Percentiles rank a stretch among this genome's conserved stretches.
These are phyloP conservation scores for Cichladusa arquata DNA, from an alignment of 2,113 vertebrate species.

Conservation along the genomic window DNA sequence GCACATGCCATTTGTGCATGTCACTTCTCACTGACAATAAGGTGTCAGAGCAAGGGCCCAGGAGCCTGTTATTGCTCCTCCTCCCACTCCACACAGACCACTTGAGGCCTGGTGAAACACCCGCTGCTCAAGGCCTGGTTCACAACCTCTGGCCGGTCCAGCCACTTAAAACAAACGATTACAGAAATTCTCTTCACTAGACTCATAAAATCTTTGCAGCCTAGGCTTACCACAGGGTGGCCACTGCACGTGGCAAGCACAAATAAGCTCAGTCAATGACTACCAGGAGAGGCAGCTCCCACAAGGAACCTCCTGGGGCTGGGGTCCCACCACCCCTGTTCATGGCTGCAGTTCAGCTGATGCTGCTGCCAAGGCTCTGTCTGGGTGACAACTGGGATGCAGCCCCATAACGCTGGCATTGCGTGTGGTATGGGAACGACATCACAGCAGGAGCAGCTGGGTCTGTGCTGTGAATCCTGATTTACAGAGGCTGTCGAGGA, in stretches of 20 bases:
- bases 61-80: background rate
- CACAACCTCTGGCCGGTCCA: background rate
- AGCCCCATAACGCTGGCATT: fast-evolving
- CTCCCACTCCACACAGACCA: background rate
- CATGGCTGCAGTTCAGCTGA: background rate
- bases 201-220: background rate
- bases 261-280: background rate
- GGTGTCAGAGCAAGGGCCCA: background rate
- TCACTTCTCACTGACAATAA: conserved; percentile 78
- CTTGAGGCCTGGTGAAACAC: background rate
- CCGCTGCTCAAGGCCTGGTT: fast-evolving
- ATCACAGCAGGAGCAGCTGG: background rate
- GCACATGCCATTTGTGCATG: conserved; percentile 82
- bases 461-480: background rate
- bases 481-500: background rate
- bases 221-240: background rate
- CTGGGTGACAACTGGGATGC: background rate
- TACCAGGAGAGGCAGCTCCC: background rate
- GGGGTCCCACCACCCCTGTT: background rate
- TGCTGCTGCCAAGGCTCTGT: background rate
- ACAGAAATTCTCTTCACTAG: background rate
- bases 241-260: background rate
- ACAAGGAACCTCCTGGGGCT: background rate
- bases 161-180: fast-evolving
- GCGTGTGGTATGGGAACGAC: background rate